These are phyloP conservation scores for Stomatorhinus ivindoensis DNA, from an alignment of 2,113 vertebrate genomes.

Conservation along the genomic window DNA sequence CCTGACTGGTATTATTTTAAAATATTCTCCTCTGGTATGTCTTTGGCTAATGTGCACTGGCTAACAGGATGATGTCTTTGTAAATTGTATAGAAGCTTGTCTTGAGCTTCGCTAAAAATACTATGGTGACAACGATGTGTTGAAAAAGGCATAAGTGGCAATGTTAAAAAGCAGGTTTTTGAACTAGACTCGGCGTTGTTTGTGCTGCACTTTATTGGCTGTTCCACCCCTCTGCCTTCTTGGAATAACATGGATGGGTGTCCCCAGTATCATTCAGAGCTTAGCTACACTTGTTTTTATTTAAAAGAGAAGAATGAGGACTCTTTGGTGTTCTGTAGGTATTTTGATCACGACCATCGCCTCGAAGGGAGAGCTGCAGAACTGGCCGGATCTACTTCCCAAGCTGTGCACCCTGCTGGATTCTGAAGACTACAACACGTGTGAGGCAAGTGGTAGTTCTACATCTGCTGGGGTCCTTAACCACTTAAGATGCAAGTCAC, in stretches of 20 bases:
- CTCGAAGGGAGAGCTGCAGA: slow-evolving; percentile 91
- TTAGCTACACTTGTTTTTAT: not conserved
- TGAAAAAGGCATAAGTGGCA: not conserved
- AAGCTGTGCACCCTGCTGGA: slow-evolving; percentile 89
- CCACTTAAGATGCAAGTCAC: not conserved
- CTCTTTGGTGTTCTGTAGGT: slow-evolving; percentile 57
- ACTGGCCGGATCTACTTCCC: slow-evolving; percentile 94
- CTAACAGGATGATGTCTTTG: not conserved
- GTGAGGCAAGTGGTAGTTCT: slow-evolving; percentile 67
- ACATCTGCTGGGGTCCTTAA: not conserved
- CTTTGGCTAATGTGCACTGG: not conserved
- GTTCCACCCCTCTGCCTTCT: not conserved
- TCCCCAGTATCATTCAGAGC: not conserved
- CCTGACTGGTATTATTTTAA: not conserved
- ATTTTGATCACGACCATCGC: slow-evolving; percentile 97
- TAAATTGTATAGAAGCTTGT: not conserved
- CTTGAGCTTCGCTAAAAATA: not conserved
- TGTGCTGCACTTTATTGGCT: not conserved
- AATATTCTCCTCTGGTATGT: not conserved
- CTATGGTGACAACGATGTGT: not conserved
- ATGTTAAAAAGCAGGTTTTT: not conserved
- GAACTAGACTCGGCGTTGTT: not conserved
- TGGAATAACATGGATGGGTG: not conserved
- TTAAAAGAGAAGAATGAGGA: not conserved
- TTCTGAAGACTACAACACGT: slow-evolving; percentile 97